Evolutionary conservation across 2,113 vertebrate species (phyloP).

Genomic region (Bungarus multicinctus): DNA sequence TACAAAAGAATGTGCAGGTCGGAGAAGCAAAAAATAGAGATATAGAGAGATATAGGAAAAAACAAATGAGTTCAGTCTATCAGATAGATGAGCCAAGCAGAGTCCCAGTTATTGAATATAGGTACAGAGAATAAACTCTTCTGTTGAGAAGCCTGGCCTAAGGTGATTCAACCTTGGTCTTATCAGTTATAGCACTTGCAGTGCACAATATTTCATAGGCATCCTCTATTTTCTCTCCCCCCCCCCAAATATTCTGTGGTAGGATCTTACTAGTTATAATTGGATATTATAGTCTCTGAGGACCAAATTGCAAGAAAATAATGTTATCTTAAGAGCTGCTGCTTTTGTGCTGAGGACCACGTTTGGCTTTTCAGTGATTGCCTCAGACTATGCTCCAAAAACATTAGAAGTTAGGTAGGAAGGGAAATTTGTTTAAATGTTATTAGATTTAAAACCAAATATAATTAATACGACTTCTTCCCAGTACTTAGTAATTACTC

Average conservation of each 20-base stretch:
- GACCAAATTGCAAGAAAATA: background rate
- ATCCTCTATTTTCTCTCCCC: background rate
- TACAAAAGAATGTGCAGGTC: constrained; percentile 16
- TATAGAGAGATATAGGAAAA: constrained; percentile 2
- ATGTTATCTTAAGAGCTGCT: background rate
- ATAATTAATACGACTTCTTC: background rate
- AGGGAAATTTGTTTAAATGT: background rate
- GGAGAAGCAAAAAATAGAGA: background rate
- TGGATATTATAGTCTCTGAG: background rate
- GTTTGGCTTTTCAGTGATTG: background rate
- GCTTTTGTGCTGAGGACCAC: background rate
- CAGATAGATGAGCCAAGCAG: background rate
- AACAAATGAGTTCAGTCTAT: constrained; percentile 3
- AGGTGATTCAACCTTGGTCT: background rate
- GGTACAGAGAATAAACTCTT: background rate
- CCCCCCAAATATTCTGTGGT: background rate
- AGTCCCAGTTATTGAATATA: background rate
- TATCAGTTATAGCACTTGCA: background rate
- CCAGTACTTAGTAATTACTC: background rate
- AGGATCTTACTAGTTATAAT: background rate
- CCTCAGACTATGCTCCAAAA: background rate
- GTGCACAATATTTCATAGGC: background rate
- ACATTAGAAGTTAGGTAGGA: background rate
- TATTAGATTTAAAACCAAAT: background rate
- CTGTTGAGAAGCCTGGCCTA: background rate